A percentile compares a stretch with the other conserved stretches of the same genome.
Conservation (phyloP, 2,888 invertebrate genomes). For the Drosophila engyochracea region DNA sequence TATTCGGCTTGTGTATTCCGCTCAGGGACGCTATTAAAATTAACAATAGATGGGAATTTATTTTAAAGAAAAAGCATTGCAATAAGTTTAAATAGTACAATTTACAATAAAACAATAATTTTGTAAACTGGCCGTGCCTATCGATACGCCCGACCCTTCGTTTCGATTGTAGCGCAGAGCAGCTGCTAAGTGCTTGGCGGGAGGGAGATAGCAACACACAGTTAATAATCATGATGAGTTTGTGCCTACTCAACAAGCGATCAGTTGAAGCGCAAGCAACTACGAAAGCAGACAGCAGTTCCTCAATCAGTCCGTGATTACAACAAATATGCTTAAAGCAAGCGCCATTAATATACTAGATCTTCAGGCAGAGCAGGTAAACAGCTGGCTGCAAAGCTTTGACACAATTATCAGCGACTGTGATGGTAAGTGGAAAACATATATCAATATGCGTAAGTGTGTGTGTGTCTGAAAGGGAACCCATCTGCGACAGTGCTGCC, state of each 20-base stretch:
- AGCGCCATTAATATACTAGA: conserved; percentile 86
- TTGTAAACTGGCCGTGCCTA: conserved; percentile 22
- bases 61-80: conserved; percentile 29
- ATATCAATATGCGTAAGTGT: neutral
- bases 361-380: conserved; percentile 87
- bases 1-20: conserved; percentile 37
- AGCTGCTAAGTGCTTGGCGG: neutral
- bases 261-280: conserved; percentile 28
- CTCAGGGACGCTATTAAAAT: conserved; percentile 52
- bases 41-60: conserved; percentile 44
- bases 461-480: conserved; percentile 1
- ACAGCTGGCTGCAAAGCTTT: conserved; percentile 89
- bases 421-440: conserved; percentile 88
- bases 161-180: conserved; percentile 32
- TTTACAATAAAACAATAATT: conserved; percentile 57
- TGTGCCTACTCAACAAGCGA: conserved; percentile 21
- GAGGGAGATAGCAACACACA: conserved; percentile 29
- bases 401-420: conserved; percentile 94
- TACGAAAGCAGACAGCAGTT: conserved; percentile 25
- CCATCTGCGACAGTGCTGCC: conserved; percentile 18
- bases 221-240: conserved; percentile 32
- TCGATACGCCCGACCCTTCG: conserved; percentile 25
- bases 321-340: conserved; percentile 79
- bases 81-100: conserved; percentile 58
- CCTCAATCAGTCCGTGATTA: conserved; percentile 16